Evolutionary conservation across 2,797 vertebrate genomes (phyloP).

Genomic region (Mastacembelus armatus): DNA sequence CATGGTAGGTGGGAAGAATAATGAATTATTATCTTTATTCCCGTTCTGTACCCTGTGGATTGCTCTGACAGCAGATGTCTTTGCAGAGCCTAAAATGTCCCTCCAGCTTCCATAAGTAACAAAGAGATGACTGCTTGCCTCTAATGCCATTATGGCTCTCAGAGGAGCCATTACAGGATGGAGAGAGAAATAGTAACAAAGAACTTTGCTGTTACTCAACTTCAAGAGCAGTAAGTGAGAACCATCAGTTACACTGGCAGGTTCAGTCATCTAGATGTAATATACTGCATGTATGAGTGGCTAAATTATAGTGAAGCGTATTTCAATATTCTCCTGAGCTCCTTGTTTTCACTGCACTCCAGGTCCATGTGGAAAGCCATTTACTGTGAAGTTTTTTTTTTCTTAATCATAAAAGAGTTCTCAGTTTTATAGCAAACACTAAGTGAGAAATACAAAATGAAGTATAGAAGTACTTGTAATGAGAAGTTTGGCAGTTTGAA

Average conservation of each 20-base stretch:
- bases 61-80: not conserved
- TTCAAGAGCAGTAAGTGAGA: constrained; percentile 63
- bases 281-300: constrained; percentile 36
- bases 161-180: constrained; percentile 60
- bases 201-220: constrained; percentile 69
- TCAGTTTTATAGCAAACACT: constrained; percentile 7
- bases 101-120: constrained; percentile 47
- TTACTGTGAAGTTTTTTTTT: constrained; percentile 6
- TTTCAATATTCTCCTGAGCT: constrained; percentile 13
- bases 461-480: constrained; percentile 1
- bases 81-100: constrained; percentile 31
- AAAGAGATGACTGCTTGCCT: constrained; percentile 40
- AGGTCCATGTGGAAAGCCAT: not conserved
- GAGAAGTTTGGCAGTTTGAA: constrained; percentile 27
- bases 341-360: not conserved
- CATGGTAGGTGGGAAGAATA: not conserved
- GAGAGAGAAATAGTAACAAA: constrained; percentile 46
- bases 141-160: constrained; percentile 65
- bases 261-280: constrained; percentile 46
- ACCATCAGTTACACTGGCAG: constrained; percentile 67
- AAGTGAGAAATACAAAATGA: constrained; percentile 4
- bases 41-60: not conserved
- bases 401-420: constrained; percentile 27
- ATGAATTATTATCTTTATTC: not conserved
- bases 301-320: constrained; percentile 31